These are phyloP conservation scores for Esox lucius DNA, from an alignment of 2,797 vertebrate species.

Conservation along the genomic window DNA sequence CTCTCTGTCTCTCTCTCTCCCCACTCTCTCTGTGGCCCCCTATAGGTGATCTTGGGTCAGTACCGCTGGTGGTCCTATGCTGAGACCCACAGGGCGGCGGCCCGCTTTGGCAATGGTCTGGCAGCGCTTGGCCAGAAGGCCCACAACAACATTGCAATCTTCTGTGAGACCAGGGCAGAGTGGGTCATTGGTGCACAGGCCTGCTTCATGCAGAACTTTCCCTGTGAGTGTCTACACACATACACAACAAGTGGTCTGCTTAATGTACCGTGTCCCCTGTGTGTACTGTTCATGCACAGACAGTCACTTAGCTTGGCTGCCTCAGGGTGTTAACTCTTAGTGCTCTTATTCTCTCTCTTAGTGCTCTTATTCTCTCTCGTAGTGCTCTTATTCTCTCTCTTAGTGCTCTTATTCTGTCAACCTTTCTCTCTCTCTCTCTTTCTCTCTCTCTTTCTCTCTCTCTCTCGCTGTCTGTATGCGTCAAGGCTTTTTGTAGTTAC, in stretches of 20 bases:
- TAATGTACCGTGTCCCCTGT: slow-evolving; percentile 7
- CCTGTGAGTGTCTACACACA: slow-evolving; percentile 74
- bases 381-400: too few relatives aligned
- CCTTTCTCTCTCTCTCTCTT: too few relatives aligned
- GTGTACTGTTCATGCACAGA: slow-evolving; percentile 13
- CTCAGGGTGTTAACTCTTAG: neutral
- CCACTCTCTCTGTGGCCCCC: slow-evolving; percentile 7
- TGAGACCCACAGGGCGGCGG: slow-evolving; percentile 76
- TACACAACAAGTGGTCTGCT: neutral
- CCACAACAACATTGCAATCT: slow-evolving; percentile 89
- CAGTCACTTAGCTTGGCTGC: neutral
- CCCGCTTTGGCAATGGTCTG: slow-evolving; percentile 86
- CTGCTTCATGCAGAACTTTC: slow-evolving; percentile 94
- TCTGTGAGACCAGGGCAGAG: slow-evolving; percentile 93
- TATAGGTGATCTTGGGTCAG: slow-evolving; percentile 88
- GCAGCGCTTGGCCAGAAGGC: slow-evolving; percentile 84
- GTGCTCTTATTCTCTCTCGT: too few relatives aligned
- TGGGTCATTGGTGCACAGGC: slow-evolving; percentile 93
- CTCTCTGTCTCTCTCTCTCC: neutral
- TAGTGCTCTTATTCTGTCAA: too few relatives aligned
- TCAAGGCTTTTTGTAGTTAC: too few relatives aligned
- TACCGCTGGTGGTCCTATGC: slow-evolving; percentile 90
- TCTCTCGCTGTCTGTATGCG: too few relatives aligned
- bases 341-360: too few relatives aligned
- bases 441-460: too few relatives aligned